These are phyloP conservation scores for Naso thynnoides DNA, from an alignment of 2,797 vertebrate species.

Conservation along the genomic window DNA sequence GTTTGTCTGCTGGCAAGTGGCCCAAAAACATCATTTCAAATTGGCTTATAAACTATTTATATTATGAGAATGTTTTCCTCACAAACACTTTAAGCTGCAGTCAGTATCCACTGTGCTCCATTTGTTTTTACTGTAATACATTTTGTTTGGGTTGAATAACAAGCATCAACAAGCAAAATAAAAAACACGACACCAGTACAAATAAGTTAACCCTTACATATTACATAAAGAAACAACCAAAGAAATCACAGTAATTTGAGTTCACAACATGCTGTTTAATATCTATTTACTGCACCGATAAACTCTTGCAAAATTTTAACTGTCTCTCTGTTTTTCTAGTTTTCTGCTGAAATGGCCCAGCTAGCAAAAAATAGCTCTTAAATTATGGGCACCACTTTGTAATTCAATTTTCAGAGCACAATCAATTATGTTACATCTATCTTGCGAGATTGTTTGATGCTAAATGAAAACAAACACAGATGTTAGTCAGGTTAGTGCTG, in stretches of 20 bases:
- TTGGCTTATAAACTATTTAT: not conserved
- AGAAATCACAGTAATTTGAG: conserved; percentile 43
- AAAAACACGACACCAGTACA: not conserved
- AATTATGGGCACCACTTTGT: conserved; percentile 78
- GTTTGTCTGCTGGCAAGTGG: too few relatives aligned
- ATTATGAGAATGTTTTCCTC: not conserved
- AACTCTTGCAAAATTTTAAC: conserved; percentile 45
- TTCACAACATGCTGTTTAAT: conserved; percentile 49
- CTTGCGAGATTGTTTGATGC: conserved; percentile 61
- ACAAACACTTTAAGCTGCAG: not conserved
- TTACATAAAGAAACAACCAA: conserved; percentile 63
- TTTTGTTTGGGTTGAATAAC: conserved; percentile 33
- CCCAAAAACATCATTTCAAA: not conserved
- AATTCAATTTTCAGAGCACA: conserved; percentile 80
- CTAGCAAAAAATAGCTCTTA: conserved; percentile 76
- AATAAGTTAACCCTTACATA: conserved; percentile 23
- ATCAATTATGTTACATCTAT: conserved; percentile 80
- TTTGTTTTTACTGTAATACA: conserved; percentile 10
- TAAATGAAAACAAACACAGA: conserved; percentile 75
- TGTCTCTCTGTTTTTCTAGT: conserved; percentile 60
- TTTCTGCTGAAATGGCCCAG: conserved; percentile 57
- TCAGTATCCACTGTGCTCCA: not conserved
- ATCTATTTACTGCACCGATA: conserved; percentile 49
- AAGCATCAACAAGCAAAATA: conserved; percentile 12
- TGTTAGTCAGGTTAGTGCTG: conserved; percentile 42